A percentile compares a stretch with the other conserved stretches of the same genome.
These are phyloP conservation scores for Tarsius wallacei DNA, from an alignment of 2,797 vertebrate species.

Conservation along the genomic window DNA sequence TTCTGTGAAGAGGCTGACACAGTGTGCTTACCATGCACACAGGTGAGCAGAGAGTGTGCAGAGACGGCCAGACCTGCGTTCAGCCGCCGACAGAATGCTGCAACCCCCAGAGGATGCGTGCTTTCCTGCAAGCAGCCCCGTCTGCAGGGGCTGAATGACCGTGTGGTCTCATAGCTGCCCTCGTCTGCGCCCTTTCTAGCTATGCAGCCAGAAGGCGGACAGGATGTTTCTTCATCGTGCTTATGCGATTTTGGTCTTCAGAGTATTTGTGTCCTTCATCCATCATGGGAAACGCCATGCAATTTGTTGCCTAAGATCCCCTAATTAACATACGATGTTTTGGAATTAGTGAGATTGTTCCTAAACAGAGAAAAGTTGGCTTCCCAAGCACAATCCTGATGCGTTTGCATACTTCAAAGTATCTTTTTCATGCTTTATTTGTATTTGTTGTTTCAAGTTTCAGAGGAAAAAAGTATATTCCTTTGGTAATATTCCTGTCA, in stretches of 20 bases:
- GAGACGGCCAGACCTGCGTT: slow-evolving; percentile 31
- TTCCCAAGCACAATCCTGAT: slow-evolving; percentile 29
- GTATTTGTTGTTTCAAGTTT: slow-evolving; percentile 24
- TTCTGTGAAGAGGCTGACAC: slow-evolving; percentile 19
- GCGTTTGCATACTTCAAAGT: background rate
- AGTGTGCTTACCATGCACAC: background rate
- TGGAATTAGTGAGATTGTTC: slow-evolving; percentile 20
- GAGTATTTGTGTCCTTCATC: slow-evolving; percentile 55
- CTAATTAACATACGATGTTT: slow-evolving; percentile 58
- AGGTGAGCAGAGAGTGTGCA: background rate
- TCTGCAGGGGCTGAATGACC: slow-evolving; percentile 63
- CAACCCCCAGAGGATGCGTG: slow-evolving; percentile 53
- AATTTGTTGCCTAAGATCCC: slow-evolving; percentile 60
- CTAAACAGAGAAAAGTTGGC: slow-evolving; percentile 58
- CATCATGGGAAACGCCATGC: slow-evolving; percentile 36
- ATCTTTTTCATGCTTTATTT: slow-evolving; percentile 32
- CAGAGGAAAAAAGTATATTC: slow-evolving; percentile 18
- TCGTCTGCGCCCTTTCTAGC: slow-evolving; percentile 20
- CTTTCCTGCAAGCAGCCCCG: slow-evolving; percentile 62
- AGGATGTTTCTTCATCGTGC: slow-evolving; percentile 51
- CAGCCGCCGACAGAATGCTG: slow-evolving; percentile 34
- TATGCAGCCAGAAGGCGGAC: slow-evolving; percentile 7
- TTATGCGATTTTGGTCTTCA: slow-evolving; percentile 37
- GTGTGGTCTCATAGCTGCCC: slow-evolving; percentile 21
- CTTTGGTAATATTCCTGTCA: slow-evolving; percentile 24